phyloP scores from a whole-genome alignment of 1,140 invertebrate genomes.

The Apis cerana region DNA sequence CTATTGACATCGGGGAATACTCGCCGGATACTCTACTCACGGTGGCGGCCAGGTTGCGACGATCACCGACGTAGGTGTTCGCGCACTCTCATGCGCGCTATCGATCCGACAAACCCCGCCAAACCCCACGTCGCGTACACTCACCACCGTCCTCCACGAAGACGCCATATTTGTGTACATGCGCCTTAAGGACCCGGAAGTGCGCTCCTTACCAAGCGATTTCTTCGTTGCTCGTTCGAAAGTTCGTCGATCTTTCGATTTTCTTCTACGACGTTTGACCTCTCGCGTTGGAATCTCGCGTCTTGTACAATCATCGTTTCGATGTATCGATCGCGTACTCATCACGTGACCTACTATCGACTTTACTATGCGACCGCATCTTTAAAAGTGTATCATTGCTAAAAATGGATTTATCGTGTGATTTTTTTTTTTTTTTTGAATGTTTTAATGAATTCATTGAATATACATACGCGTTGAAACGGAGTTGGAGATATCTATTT shows the following conservation, averaged over 20 bases:
- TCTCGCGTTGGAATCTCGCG: no score
- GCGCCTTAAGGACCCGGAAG: conserved; percentile 33
- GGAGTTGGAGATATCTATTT: no score
- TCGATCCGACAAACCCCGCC: conserved; percentile 60
- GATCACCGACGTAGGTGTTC: conserved; percentile 44
- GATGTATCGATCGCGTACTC: background rate
- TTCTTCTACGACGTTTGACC: background rate
- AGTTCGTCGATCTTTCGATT: conserved; percentile 41
- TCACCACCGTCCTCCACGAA: background rate
- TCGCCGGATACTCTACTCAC: conserved; percentile 48
- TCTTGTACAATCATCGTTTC: background rate
- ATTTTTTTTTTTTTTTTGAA: background rate
- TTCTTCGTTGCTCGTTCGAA: conserved; percentile 27
- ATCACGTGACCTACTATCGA: background rate
- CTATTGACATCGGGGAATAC: conserved; percentile 64
- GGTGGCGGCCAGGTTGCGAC: conserved; percentile 44
- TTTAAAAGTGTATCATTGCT: background rate
- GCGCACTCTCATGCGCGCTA: conserved; percentile 62
- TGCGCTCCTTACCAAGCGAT: conserved; percentile 6
- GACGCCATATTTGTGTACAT: conserved; percentile 38
- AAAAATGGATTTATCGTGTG: background rate
- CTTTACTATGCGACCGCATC: no score
- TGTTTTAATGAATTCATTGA: no score
- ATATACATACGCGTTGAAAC: background rate
- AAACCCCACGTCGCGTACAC: conserved; percentile 32